Evolutionary conservation across 1,140 invertebrate genomes (phyloP).

Genomic region (Lasioglossum albipes): DNA sequence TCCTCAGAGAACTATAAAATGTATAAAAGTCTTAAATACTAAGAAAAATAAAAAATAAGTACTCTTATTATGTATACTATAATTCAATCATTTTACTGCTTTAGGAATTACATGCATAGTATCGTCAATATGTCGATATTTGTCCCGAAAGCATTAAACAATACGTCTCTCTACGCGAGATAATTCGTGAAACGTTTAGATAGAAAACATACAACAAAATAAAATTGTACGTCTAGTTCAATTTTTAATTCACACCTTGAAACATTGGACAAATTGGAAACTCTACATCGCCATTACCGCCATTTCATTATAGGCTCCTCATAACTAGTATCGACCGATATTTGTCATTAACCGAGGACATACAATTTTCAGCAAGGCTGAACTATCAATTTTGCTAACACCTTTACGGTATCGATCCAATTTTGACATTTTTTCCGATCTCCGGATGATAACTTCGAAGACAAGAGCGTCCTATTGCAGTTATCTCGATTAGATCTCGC

Average conservation of each 20-base stretch:
- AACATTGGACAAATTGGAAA: not conserved
- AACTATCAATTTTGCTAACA: not conserved
- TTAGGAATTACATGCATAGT: too few relatives aligned
- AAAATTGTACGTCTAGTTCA: too few relatives aligned
- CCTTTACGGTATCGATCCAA: not conserved
- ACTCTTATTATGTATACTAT: too few relatives aligned
- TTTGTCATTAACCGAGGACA: not conserved
- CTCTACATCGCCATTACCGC: not conserved
- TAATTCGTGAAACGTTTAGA: too few relatives aligned
- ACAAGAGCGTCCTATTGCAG: not conserved
- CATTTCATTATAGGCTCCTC: not conserved
- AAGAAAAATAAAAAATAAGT: too few relatives aligned
- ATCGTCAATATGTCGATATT: too few relatives aligned
- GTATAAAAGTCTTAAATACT: too few relatives aligned
- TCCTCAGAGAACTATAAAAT: too few relatives aligned
- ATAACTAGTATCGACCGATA: not conserved
- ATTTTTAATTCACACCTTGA: not conserved
- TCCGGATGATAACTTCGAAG: not conserved
- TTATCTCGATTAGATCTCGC: conserved; percentile 46
- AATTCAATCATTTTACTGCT: too few relatives aligned
- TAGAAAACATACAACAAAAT: too few relatives aligned
- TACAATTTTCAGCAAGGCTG: not conserved
- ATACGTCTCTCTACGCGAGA: too few relatives aligned
- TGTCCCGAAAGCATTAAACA: too few relatives aligned
- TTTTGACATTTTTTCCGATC: conserved; percentile 32